Evolutionary conservation across 2,113 vertebrate species (phyloP).

Genomic region (Blennius ocellaris): DNA sequence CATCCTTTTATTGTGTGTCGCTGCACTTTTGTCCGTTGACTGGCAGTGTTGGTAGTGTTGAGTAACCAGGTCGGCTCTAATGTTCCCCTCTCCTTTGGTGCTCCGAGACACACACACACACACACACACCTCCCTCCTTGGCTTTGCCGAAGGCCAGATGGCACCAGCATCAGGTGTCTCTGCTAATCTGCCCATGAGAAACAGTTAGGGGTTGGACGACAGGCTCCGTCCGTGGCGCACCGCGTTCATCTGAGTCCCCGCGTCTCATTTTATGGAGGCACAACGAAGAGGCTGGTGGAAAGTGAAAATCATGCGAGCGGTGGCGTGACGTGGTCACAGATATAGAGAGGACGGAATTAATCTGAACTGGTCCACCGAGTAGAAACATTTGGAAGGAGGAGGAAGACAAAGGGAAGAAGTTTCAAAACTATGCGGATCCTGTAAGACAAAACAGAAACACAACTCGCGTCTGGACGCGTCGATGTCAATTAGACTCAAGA

Average conservation of each 20-base stretch:
- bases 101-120: conserved; percentile 17
- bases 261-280: too few species aligned
- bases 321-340: background rate
- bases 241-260: background rate
- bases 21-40: conserved; percentile 19
- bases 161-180: conserved; percentile 76
- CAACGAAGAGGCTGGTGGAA: background rate
- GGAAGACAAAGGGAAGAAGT: conserved; percentile 1
- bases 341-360: background rate
- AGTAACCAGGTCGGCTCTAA: conserved; percentile 39
- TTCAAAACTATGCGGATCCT: conserved; percentile 6
- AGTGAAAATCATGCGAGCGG: background rate
- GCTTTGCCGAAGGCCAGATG: conserved; percentile 69
- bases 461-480: background rate
- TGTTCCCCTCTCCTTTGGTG: conserved; percentile 49
- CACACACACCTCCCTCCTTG: conserved; percentile 27
- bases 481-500: conserved; percentile 1
- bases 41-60: conserved; percentile 24
- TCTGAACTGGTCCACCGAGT: background rate
- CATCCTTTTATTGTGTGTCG: background rate
- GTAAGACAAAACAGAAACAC: conserved; percentile 22
- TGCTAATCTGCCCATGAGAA: conserved; percentile 66
- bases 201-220: conserved; percentile 41
- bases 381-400: background rate
- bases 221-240: background rate